Percentiles rank a stretch among this genome's conserved stretches.
Evolutionary conservation across 2,888 invertebrate species (phyloP).

Genomic region (Pristionchus fissidentatus): DNA sequence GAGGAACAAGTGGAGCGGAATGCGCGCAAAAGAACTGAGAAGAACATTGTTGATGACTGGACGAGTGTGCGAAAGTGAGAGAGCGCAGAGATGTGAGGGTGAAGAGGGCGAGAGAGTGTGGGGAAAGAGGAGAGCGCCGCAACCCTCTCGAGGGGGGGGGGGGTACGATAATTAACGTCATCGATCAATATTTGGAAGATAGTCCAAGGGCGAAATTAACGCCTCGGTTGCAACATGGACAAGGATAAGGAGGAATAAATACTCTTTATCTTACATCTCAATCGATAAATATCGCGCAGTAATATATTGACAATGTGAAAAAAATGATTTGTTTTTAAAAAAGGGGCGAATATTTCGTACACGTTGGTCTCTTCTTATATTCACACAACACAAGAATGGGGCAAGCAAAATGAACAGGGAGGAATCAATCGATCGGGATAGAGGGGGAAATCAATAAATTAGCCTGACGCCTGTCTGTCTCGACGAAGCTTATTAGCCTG

Average conservation of each 20-base stretch:
- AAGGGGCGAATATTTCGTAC: neutral
- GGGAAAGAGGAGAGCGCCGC: neutral
- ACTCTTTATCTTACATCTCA: slow-evolving; percentile 30
- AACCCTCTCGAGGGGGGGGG: neutral
- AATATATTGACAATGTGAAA: neutral
- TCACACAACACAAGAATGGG: slow-evolving; percentile 3
- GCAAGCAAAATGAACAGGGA: slow-evolving; percentile 6
- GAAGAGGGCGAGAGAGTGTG: neutral
- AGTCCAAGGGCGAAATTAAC: neutral
- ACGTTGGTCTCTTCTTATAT: neutral
- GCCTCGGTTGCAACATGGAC: neutral
- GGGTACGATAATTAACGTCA: slow-evolving; percentile 6
- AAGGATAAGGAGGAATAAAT: neutral
- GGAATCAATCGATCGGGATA: neutral
- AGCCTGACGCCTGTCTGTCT: neutral
- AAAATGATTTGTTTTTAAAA: neutral
- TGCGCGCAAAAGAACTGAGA: no score
- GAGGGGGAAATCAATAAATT: slow-evolving; percentile 32
- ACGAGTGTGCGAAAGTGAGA: neutral
- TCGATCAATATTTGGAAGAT: neutral
- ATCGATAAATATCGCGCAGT: neutral
- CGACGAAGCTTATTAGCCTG: neutral
- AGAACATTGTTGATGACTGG: slow-evolving; percentile 18
- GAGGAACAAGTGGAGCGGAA: no score
- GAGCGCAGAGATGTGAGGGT: neutral